phyloP scores from a whole-genome alignment of 2,888 invertebrate genomes.

The Cheilosia soror region DNA sequence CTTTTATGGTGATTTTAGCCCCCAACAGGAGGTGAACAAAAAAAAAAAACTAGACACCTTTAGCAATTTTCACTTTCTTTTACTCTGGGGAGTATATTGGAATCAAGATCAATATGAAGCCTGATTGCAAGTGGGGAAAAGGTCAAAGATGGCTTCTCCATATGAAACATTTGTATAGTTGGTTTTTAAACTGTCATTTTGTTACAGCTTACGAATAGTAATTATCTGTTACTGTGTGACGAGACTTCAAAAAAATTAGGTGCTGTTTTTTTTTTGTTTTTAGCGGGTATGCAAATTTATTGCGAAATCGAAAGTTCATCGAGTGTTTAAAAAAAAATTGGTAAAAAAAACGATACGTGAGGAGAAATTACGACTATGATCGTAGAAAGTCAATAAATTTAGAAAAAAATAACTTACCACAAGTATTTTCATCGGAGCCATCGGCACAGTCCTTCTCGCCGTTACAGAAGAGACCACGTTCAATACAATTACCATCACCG shows the following conservation, averaged over 20 bases:
- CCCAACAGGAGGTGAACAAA: not conserved
- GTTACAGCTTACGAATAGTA: constrained; percentile 51
- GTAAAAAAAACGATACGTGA: constrained; percentile 3
- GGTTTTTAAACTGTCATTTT: constrained; percentile 23
- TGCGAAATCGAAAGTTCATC: constrained; percentile 63
- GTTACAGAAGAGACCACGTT: constrained; percentile 96
- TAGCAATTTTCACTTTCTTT: constrained; percentile 32
- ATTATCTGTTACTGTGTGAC: constrained; percentile 53
- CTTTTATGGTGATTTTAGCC: constrained; percentile 41
- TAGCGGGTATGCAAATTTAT: constrained; percentile 47
- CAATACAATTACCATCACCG: constrained; percentile 93
- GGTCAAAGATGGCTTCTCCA: constrained; percentile 44
- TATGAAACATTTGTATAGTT: not conserved
- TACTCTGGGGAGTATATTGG: not conserved
- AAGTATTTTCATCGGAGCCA: constrained; percentile 95
- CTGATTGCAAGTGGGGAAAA: constrained; percentile 29
- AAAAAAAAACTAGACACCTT: constrained; percentile 13
- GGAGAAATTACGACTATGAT: constrained; percentile 7
- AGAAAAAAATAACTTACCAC: constrained; percentile 88
- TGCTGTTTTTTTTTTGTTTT: constrained; percentile 10
- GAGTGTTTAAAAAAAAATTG: constrained; percentile 10
- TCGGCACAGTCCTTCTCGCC: constrained; percentile 95
- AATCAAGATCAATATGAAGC: constrained; percentile 66
- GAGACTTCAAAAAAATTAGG: constrained; percentile 15
- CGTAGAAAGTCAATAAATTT: constrained; percentile 46